Evolutionary conservation across 2,888 invertebrate species (phyloP).

Genomic region (Sphecodes monilicornis): DNA sequence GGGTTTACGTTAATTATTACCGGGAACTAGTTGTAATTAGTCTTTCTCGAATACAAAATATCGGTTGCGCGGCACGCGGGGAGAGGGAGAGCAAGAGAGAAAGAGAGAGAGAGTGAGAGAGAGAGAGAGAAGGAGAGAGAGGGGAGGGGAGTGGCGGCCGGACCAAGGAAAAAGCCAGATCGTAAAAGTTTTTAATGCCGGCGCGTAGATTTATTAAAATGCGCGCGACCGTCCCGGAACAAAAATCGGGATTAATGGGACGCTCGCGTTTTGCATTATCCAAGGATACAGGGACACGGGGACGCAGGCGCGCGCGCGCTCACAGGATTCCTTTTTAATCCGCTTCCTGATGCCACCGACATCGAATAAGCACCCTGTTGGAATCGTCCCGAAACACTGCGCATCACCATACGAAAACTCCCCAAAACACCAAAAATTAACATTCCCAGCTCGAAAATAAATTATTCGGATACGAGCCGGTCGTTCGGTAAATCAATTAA

Average conservation of each 20-base stretch:
- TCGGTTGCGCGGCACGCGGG: conserved; percentile 60
- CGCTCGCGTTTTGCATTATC: conserved; percentile 7
- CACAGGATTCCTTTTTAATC: not conserved
- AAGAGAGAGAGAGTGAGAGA: not conserved
- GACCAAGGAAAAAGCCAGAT: conserved; percentile 28
- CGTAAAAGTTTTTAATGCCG: conserved; percentile 66
- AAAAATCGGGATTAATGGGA: conserved; percentile 53
- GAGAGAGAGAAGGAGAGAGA: not conserved
- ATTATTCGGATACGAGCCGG: not conserved
- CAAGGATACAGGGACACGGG: not conserved
- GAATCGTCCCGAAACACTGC: not conserved
- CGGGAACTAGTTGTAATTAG: conserved; percentile 75
- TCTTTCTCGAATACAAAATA: conserved; percentile 74
- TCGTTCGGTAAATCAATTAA: not conserved
- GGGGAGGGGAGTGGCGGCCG: not conserved
- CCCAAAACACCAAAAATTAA: not conserved
- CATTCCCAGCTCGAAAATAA: too few relatives aligned
- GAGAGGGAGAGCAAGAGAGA: not conserved
- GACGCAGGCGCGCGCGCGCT: not conserved
- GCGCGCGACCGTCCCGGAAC: conserved; percentile 48
- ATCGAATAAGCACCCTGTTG: not conserved
- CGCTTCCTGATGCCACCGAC: not conserved
- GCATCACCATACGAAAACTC: not conserved
- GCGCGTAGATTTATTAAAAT: conserved; percentile 56
- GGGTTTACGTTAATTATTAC: conserved; percentile 75